Base-by-base conservation (phyloP, 2,113 vertebrate species). In the Pteropus alecto region DNA sequence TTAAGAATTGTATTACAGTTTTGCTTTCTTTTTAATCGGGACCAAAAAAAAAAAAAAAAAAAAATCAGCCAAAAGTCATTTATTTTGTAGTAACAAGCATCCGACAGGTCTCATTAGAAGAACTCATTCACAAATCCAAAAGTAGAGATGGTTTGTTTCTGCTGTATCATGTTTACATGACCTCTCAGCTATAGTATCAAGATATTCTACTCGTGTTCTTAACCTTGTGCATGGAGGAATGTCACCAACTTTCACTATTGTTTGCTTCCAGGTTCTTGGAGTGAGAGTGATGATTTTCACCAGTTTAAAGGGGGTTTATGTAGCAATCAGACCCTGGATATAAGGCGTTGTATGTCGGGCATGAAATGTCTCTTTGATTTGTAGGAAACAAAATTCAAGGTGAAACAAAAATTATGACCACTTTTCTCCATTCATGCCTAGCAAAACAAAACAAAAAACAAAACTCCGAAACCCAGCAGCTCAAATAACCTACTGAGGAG, bases 51-150 rank as follows among this genome's bases (percentile, higher is more conserved):
- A 74, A 71, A 48, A 78, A 71, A 46, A 77, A 91, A 95, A 38
- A 98, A 98, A 77, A 93, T 94, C 97, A 97, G 97, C 89, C 92
- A 97, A 98, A 97, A 99, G 97, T 97, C 97, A 98, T 98, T 99
- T 98, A 96, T 98, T 98, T 98, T 98, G 97, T 90, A 97, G 97
- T 98, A 98, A 98, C 95, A 96, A 98, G 98, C 97, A 98, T 96
- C 98, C 98, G 98, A 99, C 98, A 98, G 98, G 97, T 98, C 98
- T 99, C 97, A 98, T 98, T 98, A 98, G 98, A 97, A 98, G 92
- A 98, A 87, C 96, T 98, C 73, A 95, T 86, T 81, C 70, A 33
- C 51, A 97, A 85, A 98, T 83, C 87, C 74, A 97, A 97, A 97
- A 94, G 54, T 73, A 74, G 48, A 97, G 87, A 76, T 95, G 98